phyloP scores from a whole-genome alignment of 2,888 invertebrate species.

The Didymodactylos carnosus region DNA sequence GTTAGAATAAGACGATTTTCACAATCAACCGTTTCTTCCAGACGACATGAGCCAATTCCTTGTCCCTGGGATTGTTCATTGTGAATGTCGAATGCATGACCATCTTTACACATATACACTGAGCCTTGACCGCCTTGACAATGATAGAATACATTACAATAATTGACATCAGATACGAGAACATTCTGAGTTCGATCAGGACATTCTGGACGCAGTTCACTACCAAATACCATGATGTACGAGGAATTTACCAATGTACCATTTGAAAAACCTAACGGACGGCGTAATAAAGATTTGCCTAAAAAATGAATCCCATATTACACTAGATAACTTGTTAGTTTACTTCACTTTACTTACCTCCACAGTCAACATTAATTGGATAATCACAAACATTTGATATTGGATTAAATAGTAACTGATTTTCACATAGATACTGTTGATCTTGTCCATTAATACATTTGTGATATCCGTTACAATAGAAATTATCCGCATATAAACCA shows the following conservation, averaged over 20 bases:
- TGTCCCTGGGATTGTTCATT: not conserved
- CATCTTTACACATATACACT: constrained; percentile 2
- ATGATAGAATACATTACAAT: constrained; percentile 14
- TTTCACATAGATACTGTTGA: constrained; percentile 11
- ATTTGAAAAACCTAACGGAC: not conserved
- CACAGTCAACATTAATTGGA: constrained; percentile 11
- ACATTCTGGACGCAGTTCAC: constrained; percentile 3
- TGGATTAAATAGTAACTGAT: constrained; percentile 12
- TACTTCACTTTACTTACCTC: not conserved
- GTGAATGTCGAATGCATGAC: not conserved
- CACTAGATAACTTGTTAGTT: not conserved
- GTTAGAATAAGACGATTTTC: constrained; percentile 2
- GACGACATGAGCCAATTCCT: constrained; percentile 2
- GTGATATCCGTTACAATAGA: constrained; percentile 12
- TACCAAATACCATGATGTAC: not conserved
- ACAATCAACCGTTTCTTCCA: constrained; percentile 8
- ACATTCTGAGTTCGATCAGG: not conserved
- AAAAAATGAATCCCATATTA: not conserved
- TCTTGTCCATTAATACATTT: not conserved
- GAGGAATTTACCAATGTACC: not conserved
- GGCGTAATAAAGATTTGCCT: not conserved
- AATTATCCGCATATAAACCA: not conserved
- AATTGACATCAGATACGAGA: not conserved
- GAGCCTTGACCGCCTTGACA: constrained; percentile 6
- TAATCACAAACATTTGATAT: constrained; percentile 12